Conservation (phyloP, 2,888 invertebrate genomes). For the Bedellia somnulentella region DNA sequence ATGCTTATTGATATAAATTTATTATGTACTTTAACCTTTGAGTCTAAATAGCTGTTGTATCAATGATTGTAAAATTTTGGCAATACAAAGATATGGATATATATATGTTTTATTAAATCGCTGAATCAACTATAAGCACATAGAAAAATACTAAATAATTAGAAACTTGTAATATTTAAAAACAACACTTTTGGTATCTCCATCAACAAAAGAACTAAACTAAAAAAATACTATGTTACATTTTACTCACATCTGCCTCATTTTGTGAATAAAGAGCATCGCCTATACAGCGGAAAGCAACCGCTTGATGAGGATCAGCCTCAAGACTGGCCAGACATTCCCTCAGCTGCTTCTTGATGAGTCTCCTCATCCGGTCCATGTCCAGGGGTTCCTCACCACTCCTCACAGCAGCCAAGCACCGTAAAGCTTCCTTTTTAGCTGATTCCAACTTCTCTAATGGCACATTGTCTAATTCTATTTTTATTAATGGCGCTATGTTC, state of each 20-base stretch:
- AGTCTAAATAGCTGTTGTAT: background rate
- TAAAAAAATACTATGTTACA: no score
- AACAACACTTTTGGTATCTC: no score
- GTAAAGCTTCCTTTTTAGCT: slow-evolving; percentile 61
- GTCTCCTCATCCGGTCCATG: slow-evolving; percentile 71
- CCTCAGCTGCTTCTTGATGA: slow-evolving; percentile 71
- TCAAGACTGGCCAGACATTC: slow-evolving; percentile 74
- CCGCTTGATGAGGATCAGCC: slow-evolving; percentile 72
- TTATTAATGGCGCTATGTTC: slow-evolving; percentile 71
- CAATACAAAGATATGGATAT: background rate
- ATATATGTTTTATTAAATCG: no score
- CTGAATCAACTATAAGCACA: no score
- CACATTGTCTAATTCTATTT: slow-evolving; percentile 75
- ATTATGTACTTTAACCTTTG: no score
- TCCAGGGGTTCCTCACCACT: slow-evolving; percentile 62
- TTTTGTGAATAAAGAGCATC: slow-evolving; percentile 81
- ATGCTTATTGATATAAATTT: no score
- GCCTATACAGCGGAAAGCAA: slow-evolving; percentile 78
- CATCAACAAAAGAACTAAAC: no score
- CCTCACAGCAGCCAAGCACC: slow-evolving; percentile 21
- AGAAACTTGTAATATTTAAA: no score
- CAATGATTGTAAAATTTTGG: background rate
- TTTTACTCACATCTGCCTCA: slow-evolving; percentile 67
- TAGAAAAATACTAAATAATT: no score
- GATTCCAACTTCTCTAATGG: slow-evolving; percentile 66